Evolutionary conservation across 1,140 invertebrate species (phyloP), one percentile per base, ranked within the genome.

Genomic region (Zaprionus inermis): DNA sequence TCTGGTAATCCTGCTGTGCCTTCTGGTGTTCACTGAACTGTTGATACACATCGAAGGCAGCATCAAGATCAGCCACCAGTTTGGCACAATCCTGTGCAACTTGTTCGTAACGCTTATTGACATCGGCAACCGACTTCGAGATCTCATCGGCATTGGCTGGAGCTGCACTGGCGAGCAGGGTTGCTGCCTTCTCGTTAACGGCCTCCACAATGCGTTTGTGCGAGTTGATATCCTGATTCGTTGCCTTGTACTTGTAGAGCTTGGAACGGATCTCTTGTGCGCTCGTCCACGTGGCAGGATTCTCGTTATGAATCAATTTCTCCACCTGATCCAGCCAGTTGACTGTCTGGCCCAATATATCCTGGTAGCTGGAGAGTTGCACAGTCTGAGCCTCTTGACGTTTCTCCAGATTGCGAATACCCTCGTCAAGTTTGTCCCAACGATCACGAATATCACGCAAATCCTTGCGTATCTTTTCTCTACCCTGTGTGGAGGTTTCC

Each of bases 151-250:
- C 94, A 44, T 94, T 94, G 58, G 93, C 94, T 46, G 94, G 91
- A 49, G 91, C 92, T 92, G 93, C 65, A 54, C 93, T 94, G 79
- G 96, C 95, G 0, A 90, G 49, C 5, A 92, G 65, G 6, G 78
- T 71, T 9, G 78, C 76, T 0, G 97, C 97, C 93, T 98, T 98
- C 90, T 98, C 97, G 6, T 96, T 96, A 1, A 98, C 94, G 1
- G 96, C 95, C 93, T 98, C 98, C 52, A 99, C 95, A 24, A 98
- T 95, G 68, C 97, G 94, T 91, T 98, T 98, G 84, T 99, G 97
- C 0, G 97, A 96, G 20, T 95, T 93, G 14, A 98, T 97, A 93
- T 99, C 98, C 94, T 98, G 97, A 28, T 97, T 94, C 44, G 95
- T 93, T 1, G 96, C 95, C 94, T 98, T 98, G 79, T 96, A 95